Evolutionary conservation across 2,797 vertebrate genomes (phyloP).

Genomic region (Brachyrhaphis roseni): DNA sequence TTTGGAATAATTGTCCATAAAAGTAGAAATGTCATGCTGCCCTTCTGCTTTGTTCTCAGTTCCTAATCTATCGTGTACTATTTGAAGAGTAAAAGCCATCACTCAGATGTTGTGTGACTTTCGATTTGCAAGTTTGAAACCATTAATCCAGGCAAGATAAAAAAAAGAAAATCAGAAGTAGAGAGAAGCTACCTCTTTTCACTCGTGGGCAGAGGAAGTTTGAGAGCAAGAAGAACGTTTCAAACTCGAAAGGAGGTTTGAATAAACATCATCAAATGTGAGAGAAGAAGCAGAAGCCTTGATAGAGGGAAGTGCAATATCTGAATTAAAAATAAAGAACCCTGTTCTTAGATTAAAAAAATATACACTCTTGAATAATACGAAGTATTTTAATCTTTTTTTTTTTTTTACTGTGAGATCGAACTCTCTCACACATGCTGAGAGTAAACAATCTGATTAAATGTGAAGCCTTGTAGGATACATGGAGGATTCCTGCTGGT

Average conservation of each 20-base stretch:
- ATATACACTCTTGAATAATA: not conserved
- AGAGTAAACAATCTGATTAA: slow-evolving; percentile 34
- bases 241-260: not conserved
- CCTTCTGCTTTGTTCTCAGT: not conserved
- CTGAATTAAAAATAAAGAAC: not conserved
- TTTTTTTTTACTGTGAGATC: slow-evolving; percentile 44
- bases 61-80: not conserved
- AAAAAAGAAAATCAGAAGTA: not conserved
- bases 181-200: not conserved
- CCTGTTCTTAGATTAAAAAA: not conserved
- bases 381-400: not conserved
- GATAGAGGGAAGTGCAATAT: not conserved
- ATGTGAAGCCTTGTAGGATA: slow-evolving; percentile 16
- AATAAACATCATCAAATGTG: not conserved
- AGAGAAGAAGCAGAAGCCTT: not conserved
- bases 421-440: slow-evolving; percentile 41
- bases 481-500: slow-evolving; percentile 7
- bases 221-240: not conserved
- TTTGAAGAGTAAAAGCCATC: not conserved
- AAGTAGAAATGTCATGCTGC: not conserved
- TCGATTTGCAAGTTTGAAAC: not conserved
- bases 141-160: not conserved
- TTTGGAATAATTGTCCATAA: not conserved
- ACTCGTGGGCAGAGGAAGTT: not conserved
- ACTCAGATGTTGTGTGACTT: not conserved